Evolutionary conservation across 2,888 invertebrate species (phyloP).

Genomic region (Prenolepis imparis): DNA sequence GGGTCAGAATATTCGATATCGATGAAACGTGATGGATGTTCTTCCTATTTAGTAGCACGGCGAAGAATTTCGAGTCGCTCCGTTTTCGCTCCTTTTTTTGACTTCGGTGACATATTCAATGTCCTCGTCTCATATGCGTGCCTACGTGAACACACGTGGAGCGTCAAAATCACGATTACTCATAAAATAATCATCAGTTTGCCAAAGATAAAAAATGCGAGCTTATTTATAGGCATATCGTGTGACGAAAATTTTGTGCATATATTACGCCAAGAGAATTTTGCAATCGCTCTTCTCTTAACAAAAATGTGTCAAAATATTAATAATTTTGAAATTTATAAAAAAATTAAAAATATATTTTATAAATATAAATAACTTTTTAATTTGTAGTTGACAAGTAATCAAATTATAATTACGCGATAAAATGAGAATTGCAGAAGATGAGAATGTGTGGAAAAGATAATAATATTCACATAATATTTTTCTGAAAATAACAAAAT

Average conservation of each 20-base stretch:
- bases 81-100: constrained; percentile 40
- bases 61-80: neutral
- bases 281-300: neutral
- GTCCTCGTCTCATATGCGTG: constrained; percentile 19
- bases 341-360: neutral
- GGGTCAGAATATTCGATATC: constrained; percentile 28
- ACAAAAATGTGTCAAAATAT: neutral
- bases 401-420: neutral
- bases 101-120: constrained; percentile 34
- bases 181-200: constrained; percentile 15
- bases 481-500: neutral
- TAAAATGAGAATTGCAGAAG: neutral
- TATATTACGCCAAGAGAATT: neutral
- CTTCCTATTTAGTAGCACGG: constrained; percentile 17
- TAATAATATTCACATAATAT: neutral
- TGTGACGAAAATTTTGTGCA: constrained; percentile 9
- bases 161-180: constrained; percentile 63
- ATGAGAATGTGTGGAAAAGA: neutral
- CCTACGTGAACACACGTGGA: constrained; percentile 75
- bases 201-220: constrained; percentile 15
- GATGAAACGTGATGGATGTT: constrained; percentile 45
- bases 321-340: neutral
- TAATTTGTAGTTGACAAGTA: neutral
- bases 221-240: neutral
- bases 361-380: no score